Conservation (phyloP, 2,888 invertebrate species). For the Pinctada fucata region DNA sequence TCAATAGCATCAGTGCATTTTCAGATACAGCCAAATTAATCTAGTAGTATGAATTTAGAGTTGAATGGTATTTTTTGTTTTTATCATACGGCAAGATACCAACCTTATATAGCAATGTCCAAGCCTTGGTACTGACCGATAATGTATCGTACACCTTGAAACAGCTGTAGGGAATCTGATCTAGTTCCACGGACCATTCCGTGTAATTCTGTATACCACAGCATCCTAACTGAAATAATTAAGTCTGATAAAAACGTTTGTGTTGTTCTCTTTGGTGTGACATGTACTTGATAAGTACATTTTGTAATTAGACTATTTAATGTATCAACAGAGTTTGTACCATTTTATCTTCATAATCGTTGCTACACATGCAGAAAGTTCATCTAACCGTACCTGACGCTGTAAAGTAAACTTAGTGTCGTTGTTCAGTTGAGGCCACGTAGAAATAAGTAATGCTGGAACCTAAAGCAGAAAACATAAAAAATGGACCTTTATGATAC, state of each 20-base stretch:
- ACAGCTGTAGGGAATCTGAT: conserved; percentile 28
- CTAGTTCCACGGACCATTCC: conserved; percentile 24
- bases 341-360: too few species aligned
- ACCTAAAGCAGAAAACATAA: conserved; percentile 20
- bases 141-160: conserved; percentile 35
- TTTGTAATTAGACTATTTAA: too few species aligned
- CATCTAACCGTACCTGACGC: conserved; percentile 18
- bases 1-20: too few species aligned
- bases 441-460: conserved; percentile 25
- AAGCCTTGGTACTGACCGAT: conserved; percentile 21
- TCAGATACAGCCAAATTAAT: neutral
- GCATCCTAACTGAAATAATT: conserved; percentile 32
- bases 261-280: too few species aligned
- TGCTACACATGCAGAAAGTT: too few species aligned
- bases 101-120: conserved; percentile 20
- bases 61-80: too few species aligned
- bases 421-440: conserved; percentile 37
- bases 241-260: too few species aligned
- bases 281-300: too few species aligned
- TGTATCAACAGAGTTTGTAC: too few species aligned
- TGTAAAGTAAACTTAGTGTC: conserved; percentile 33
- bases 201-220: conserved; percentile 37
- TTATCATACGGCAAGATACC: neutral
- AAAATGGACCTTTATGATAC: neutral
- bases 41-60: neutral